phyloP scores from a whole-genome alignment of 2,888 invertebrate species.

The Biston stratarius region DNA sequence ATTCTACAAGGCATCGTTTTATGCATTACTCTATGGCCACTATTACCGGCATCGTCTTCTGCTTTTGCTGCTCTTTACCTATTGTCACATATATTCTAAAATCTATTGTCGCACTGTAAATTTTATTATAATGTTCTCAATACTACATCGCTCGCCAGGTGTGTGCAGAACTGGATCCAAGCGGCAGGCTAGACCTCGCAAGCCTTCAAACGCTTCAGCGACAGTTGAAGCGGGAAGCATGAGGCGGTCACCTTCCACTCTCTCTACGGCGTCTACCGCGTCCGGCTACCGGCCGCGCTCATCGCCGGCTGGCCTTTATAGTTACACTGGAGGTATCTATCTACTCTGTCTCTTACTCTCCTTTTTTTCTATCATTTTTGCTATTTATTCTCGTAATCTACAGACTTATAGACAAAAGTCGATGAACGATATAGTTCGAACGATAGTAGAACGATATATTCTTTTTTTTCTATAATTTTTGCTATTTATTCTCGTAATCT shows the following conservation, averaged over 20 bases:
- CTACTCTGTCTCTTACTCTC: not conserved
- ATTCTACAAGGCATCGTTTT: too few species aligned
- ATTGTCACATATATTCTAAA: not conserved
- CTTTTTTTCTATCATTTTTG: not conserved
- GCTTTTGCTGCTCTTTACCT: not conserved
- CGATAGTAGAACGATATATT: too few species aligned
- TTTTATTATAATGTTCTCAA: constrained; percentile 21
- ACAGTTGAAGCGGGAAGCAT: constrained; percentile 67
- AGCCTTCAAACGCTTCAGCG: constrained; percentile 70
- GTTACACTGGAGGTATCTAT: constrained; percentile 87
- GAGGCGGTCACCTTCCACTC: constrained; percentile 75
- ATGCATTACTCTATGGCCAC: too few species aligned
- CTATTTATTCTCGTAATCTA: not conserved
- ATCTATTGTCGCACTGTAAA: not conserved
- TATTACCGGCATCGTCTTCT: too few species aligned
- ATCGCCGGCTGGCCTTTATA: constrained; percentile 92
- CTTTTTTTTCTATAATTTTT: not conserved
- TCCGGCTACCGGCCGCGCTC: constrained; percentile 89
- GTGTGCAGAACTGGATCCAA: constrained; percentile 84
- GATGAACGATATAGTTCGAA: too few species aligned
- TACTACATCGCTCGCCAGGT: constrained; percentile 59
- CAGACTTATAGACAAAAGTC: too few species aligned
- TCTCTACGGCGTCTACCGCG: constrained; percentile 78
- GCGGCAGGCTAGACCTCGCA: constrained; percentile 79
- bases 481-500: not conserved